Evolutionary conservation across 2,113 vertebrate species (phyloP), one percentile per base, ranked within the genome.

Genomic region (Mobula birostris): DNA sequence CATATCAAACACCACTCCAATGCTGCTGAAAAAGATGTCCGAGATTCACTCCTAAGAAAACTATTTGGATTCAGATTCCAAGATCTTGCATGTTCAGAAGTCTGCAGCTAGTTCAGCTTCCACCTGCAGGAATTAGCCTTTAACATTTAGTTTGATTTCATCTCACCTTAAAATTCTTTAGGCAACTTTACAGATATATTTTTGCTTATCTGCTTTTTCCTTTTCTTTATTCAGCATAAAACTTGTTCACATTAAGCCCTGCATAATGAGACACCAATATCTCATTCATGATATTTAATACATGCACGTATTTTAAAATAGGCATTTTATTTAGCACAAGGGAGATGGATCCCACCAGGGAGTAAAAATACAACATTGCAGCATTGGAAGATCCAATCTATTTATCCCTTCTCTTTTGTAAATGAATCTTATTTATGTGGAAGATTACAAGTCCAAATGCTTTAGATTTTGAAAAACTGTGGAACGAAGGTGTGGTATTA

Each of bases 81-180:
- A 19, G 87, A 83, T 21, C 6, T 21, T 24, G 80, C 19, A 90
- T 32, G 14, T 66, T 66, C 48, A n/a, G 63, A 27, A 32, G n/a
- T 66, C 56, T 15, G 12, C 29, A 90, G 85, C 85, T 68, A 66
- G n/a, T 87, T 68, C 87, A 68, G 87, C 56, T 7, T 32, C 61
- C 48, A 48, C 48, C 48, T 48, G 48, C 48, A 2, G 11, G 80
- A n/a, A 90, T 66, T 66, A n/a, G 32, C 14, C 61, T 90, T 58
- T 66, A 90, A 66, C n/a, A 90, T 63, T 48, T 66, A 68, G 32
- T n/a, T 90, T 90, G 61, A 12, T 90, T 90, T 90, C 58, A 68
- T 90, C 63, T 32, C 17, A 29, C 66, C 58, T 68, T 63, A n/a
- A 48, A 48, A 48, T 90, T 68, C 87, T 32, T 90, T 2, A 90